phyloP scores from a whole-genome alignment of 2,888 invertebrate species.

The Ornithoptera alexandrae region DNA sequence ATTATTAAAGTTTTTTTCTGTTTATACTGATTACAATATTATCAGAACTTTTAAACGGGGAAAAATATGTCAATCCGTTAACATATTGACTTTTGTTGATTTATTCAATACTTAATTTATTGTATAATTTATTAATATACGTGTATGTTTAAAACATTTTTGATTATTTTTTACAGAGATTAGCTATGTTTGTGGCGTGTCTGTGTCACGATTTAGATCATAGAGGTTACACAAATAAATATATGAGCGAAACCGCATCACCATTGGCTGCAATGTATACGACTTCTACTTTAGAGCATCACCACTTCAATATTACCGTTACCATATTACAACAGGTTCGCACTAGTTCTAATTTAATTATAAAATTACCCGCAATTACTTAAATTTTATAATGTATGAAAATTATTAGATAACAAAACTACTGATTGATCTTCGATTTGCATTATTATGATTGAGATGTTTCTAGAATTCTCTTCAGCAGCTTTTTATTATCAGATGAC shows the following conservation, averaged over 20 bases:
- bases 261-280: conserved; percentile 91
- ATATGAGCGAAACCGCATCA: conserved; percentile 90
- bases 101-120: background rate
- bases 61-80: background rate
- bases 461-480: too few relatives aligned
- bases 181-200: conserved; percentile 89
- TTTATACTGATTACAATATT: background rate
- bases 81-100: background rate
- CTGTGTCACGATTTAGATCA: conserved; percentile 93
- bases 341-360: background rate
- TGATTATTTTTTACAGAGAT: conserved; percentile 73
- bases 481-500: too few relatives aligned
- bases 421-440: background rate
- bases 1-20: background rate
- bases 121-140: background rate
- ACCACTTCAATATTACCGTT: conserved; percentile 93
- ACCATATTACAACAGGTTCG: conserved; percentile 88
- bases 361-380: background rate
- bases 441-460: too few relatives aligned
- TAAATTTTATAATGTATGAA: background rate
- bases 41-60: background rate
- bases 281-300: conserved; percentile 92
- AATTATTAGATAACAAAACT: background rate
- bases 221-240: conserved; percentile 91
- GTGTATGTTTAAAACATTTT: background rate